Evolutionary conservation across 1,140 invertebrate species (phyloP), one percentile per base, ranked within the genome.

Genomic region (Chironomus striatipennis): DNA sequence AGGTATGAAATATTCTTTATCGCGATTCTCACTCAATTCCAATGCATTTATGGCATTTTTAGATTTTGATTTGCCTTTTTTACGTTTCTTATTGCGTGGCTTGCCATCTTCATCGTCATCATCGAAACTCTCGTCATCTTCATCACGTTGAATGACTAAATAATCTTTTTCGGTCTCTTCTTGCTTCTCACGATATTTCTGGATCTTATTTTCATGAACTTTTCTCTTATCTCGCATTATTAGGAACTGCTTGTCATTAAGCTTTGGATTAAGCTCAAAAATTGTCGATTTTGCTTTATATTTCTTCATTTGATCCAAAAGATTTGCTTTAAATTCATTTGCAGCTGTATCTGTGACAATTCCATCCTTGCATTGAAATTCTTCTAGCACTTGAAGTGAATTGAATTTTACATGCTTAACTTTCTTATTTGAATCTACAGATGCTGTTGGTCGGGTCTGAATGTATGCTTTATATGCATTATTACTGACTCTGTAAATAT

Each of bases 391-490:
- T 12, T 17, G 10, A 15, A 77, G 74, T 0, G 78, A 77, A 42
- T 84, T 85, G 18, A 83, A 77, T 15, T 84, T 77, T 0, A 85
- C 81, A 18, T 77, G 77, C 76, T 87, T 99, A 1, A 92, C 88
- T 75, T 95, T 85, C 77, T 90, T 91, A 75, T 97, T 91, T 75
- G 95, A 96, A 82, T 98, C 97, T 2, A 85, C 84, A 0, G 96
- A 96, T 0, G 98, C 92, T 3, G 88, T 86, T 42, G 94, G 93
- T 75, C 97, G 85, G 47, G 96, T 96, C 78, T 88, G 87, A 0
- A 94, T 77, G 83, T 98, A 99, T 77, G 97, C 92, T 78, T 92
- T 90, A 84, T 95, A 97, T 2, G 93, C 97, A 81, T 98, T 98
- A 9, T 87, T 86, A 76, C 91, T 90, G 0, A 94, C 93, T 75